These are phyloP conservation scores for Indri indri DNA, from an alignment of 2,113 vertebrate genomes.

Conservation along the genomic window DNA sequence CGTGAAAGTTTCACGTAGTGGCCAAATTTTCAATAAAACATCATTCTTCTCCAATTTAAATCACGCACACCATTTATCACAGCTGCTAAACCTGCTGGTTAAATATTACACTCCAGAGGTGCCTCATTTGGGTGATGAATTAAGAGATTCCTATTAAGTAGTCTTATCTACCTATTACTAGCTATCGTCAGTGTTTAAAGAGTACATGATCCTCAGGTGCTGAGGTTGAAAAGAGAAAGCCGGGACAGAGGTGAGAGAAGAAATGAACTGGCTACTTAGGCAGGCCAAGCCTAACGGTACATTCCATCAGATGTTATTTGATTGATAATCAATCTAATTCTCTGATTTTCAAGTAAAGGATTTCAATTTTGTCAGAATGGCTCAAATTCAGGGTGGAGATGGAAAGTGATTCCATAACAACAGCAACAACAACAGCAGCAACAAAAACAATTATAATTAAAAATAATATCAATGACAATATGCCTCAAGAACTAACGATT, in stretches of 20 bases:
- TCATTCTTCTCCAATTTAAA: conserved; percentile 68
- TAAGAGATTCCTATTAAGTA: not conserved
- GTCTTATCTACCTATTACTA: not conserved
- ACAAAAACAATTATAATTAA: not conserved
- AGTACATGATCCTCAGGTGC: not conserved
- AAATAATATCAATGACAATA: not conserved
- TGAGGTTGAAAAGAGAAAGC: not conserved
- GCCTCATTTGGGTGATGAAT: conserved; percentile 46
- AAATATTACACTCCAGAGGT: conserved; percentile 26
- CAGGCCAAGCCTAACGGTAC: not conserved
- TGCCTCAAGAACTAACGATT: not conserved
- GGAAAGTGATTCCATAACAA: not conserved
- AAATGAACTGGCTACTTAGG: not conserved
- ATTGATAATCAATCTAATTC: not conserved
- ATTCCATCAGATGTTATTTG: not conserved
- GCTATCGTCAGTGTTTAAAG: not conserved
- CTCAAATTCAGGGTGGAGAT: not conserved
- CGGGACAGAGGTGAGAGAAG: not conserved
- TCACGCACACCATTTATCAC: conserved; percentile 67
- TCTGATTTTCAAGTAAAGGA: not conserved
- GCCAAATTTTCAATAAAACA: conserved; percentile 74
- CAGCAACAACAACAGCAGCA: not conserved
- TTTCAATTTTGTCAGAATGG: not conserved
- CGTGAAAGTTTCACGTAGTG: conserved; percentile 32
- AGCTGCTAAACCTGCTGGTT: conserved; percentile 45